phyloP scores from a whole-genome alignment of 2,888 invertebrate genomes.

The Magallana nippona region DNA sequence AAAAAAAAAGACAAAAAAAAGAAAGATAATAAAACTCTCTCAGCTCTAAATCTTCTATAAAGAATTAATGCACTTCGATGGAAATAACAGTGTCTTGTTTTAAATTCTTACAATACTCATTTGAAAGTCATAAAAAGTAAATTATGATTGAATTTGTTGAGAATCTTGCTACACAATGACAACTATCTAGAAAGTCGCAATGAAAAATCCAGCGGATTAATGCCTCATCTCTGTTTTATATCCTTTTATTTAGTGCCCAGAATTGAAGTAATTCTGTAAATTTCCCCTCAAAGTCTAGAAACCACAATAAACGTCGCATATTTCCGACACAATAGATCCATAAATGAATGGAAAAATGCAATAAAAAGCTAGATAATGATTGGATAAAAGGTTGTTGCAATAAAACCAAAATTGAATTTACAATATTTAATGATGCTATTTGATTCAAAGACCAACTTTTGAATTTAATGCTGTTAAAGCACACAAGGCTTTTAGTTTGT shows the following conservation, averaged over 20 bases:
- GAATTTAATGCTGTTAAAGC: slow-evolving; percentile 34
- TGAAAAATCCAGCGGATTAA: slow-evolving; percentile 33
- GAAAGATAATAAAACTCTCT: neutral
- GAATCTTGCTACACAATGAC: slow-evolving; percentile 25
- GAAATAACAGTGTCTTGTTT: slow-evolving; percentile 16
- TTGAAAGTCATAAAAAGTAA: slow-evolving; percentile 30
- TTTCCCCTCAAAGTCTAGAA: slow-evolving; percentile 42
- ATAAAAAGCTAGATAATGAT: slow-evolving; percentile 45
- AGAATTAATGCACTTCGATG: neutral
- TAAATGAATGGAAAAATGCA: slow-evolving; percentile 42
- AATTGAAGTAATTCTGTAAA: slow-evolving; percentile 42
- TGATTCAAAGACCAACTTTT: slow-evolving; percentile 42
- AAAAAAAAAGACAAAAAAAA: neutral
- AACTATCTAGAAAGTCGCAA: slow-evolving; percentile 23
- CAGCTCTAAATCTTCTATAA: neutral
- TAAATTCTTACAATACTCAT: slow-evolving; percentile 31
- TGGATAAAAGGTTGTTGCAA: slow-evolving; percentile 46
- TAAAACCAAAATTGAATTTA: slow-evolving; percentile 45
- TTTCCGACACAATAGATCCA: slow-evolving; percentile 46
- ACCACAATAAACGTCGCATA: slow-evolving; percentile 43
- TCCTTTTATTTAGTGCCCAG: slow-evolving; percentile 34
- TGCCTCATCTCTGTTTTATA: slow-evolving; percentile 19
- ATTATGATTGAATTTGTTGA: slow-evolving; percentile 30
- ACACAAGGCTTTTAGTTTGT: slow-evolving; percentile 12
- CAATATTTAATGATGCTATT: slow-evolving; percentile 43